phyloP scores from a whole-genome alignment of 2,888 invertebrate species.

The Formica aserva region DNA sequence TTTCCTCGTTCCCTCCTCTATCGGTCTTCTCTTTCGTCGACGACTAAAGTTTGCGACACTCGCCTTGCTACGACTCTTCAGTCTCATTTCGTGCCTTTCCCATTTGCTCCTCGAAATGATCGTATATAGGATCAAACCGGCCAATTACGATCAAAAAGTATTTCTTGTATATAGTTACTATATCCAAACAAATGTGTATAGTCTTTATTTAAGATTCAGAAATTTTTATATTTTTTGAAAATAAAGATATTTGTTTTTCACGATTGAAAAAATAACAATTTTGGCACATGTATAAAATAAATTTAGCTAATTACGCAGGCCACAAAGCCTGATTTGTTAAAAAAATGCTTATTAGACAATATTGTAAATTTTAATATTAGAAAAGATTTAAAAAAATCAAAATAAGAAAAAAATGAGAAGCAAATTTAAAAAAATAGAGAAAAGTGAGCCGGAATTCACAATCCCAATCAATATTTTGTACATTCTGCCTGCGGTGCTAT shows the following conservation, averaged over 20 bases:
- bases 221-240: conserved; percentile 43
- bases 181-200: background rate
- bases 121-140: conserved; percentile 62
- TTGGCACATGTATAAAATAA: background rate
- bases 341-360: conserved; percentile 1
- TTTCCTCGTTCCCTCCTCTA: conserved; percentile 50
- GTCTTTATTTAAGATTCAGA: conserved; percentile 27
- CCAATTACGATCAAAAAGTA: conserved; percentile 63
- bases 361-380: conserved; percentile 7
- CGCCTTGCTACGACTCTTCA: conserved; percentile 67
- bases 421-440: background rate
- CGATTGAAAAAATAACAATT: background rate
- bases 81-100: conserved; percentile 24
- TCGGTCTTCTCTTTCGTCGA: conserved; percentile 55
- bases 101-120: conserved; percentile 57
- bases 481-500: conserved; percentile 5
- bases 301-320: background rate
- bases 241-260: background rate
- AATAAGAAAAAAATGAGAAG: background rate
- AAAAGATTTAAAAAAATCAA: background rate
- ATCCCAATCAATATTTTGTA: conserved; percentile 21
- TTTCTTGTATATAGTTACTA: conserved; percentile 31
- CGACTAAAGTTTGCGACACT: conserved; percentile 65
- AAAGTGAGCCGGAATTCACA: background rate
- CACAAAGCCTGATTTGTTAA: background rate